Percentiles rank a stretch among this genome's conserved stretches.
These are phyloP conservation scores for Tenthredo amoena DNA, from an alignment of 2,888 invertebrate genomes.

Conservation along the genomic window DNA sequence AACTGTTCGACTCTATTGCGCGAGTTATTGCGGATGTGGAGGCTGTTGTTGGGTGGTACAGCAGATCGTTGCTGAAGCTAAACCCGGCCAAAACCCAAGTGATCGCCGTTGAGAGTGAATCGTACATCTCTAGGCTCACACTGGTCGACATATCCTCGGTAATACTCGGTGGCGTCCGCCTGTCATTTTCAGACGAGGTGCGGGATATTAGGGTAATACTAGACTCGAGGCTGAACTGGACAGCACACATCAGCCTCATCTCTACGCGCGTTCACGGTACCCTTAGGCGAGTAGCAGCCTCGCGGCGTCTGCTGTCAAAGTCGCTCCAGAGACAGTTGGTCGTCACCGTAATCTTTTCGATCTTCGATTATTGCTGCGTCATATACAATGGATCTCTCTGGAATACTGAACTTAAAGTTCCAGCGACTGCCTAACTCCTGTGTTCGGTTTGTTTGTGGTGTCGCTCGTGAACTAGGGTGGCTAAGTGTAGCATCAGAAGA, in stretches of 20 bases:
- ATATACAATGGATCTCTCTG: not conserved
- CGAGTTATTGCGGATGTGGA: not conserved
- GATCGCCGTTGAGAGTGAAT: not conserved
- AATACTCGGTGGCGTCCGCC: not conserved
- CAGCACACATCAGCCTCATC: not conserved
- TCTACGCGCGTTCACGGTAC: not conserved
- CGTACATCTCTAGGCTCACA: not conserved
- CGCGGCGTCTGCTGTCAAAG: not conserved
- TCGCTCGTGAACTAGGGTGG: not conserved
- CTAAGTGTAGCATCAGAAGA: not conserved
- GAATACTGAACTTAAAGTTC: not conserved
- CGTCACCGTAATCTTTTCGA: not conserved
- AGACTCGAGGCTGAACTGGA: not conserved
- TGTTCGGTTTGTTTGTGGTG: not conserved
- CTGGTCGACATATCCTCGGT: not conserved
- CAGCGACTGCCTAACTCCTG: not conserved
- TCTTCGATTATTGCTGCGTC: constrained; percentile 6
- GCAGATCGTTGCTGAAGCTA: not conserved
- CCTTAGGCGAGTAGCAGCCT: not conserved
- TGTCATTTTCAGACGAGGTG: not conserved
- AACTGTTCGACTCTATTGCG: not conserved
- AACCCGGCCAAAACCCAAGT: not conserved
- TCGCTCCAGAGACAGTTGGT: not conserved
- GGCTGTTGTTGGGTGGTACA: not conserved
- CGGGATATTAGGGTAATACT: not conserved